These are phyloP conservation scores for Alouatta palliata DNA, from an alignment of 2,113 vertebrate genomes.

Conservation along the genomic window DNA sequence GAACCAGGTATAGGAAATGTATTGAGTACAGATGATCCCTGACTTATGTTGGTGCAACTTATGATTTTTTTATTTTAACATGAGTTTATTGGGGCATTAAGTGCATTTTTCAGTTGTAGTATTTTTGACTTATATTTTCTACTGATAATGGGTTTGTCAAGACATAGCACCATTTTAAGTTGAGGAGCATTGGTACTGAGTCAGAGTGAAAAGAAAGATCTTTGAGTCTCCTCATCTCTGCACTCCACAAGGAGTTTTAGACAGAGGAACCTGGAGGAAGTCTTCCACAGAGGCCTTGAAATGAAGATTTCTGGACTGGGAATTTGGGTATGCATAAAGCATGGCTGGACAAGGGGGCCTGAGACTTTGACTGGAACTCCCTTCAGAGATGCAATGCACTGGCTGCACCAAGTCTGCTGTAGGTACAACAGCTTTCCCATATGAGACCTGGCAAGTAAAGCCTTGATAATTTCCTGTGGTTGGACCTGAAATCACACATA, in stretches of 20 bases:
- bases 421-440: not conserved
- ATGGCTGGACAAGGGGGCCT: not conserved
- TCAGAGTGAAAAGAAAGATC: not conserved
- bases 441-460: not conserved
- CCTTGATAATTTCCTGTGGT: not conserved
- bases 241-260: not conserved
- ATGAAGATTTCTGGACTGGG: not conserved
- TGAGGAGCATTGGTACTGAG: not conserved
- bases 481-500: not conserved
- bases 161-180: not conserved
- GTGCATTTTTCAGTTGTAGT: not conserved
- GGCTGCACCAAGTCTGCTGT: not conserved
- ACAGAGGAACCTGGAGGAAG: not conserved
- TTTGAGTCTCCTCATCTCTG: not conserved
- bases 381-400: not conserved
- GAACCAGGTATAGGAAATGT: not conserved
- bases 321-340: not conserved
- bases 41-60: not conserved
- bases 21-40: not conserved
- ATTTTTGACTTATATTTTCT: not conserved
- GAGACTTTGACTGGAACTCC: not conserved
- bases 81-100: not conserved
- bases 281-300: not conserved
- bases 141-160: not conserved
- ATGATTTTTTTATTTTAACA: not conserved